These are phyloP conservation scores for Lasaia peninsularis DNA, from an alignment of 1,140 invertebrate genomes.

Conservation along the genomic window DNA sequence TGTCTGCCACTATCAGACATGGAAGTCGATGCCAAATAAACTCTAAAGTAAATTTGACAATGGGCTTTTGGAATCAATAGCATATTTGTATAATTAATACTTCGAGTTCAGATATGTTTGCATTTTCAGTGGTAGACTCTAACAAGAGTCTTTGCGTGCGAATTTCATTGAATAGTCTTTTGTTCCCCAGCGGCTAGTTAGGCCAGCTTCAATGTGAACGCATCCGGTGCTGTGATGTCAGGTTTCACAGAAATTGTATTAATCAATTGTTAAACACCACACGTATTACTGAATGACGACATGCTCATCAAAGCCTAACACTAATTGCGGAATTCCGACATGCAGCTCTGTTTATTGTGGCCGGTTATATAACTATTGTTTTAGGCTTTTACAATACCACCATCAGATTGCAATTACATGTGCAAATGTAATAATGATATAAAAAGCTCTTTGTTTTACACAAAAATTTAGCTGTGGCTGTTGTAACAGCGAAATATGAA, in stretches of 20 bases:
- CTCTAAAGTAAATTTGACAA: no score
- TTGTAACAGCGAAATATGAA: no score
- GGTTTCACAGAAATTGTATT: conserved; percentile 56
- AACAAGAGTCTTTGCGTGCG: background rate
- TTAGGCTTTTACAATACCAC: background rate
- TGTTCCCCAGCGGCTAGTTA: background rate
- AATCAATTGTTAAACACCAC: conserved; percentile 64
- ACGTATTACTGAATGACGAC: conserved; percentile 41
- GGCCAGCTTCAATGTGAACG: conserved; percentile 12
- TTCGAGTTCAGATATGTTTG: no score
- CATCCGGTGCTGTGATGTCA: conserved; percentile 41
- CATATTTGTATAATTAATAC: no score
- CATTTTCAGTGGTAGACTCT: background rate
- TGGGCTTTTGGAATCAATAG: no score
- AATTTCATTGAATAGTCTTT: background rate
- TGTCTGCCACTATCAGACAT: no score
- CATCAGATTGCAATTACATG: no score
- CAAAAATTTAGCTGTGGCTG: no score
- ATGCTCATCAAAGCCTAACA: conserved; percentile 41
- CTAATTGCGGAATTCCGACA: conserved; percentile 38
- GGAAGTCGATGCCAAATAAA: no score
- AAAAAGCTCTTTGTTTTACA: no score
- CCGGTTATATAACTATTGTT: background rate
- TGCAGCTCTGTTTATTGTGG: background rate
- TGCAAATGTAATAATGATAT: no score